Conservation (phyloP, 2,888 invertebrate genomes). For the Hyalella azteca region DNA sequence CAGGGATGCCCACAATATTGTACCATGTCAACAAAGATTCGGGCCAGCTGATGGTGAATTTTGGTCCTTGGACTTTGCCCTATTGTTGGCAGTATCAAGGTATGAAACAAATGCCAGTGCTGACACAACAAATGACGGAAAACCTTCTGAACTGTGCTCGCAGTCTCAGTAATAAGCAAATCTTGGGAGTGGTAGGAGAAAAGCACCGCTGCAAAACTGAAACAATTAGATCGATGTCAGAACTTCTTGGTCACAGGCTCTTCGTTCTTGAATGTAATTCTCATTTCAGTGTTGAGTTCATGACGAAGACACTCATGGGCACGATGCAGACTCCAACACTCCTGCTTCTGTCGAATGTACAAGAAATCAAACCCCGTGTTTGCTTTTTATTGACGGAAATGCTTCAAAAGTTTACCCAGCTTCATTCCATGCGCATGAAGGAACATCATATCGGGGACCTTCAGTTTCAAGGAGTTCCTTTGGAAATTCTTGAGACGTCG, state of each 20-base stretch:
- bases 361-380: background rate
- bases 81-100: conserved; percentile 55
- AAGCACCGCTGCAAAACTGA: conserved; percentile 44
- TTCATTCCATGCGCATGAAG: background rate
- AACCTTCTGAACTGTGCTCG: conserved; percentile 38
- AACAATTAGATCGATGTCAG: conserved; percentile 37
- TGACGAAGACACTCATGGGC: conserved; percentile 42
- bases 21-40: conserved; percentile 49
- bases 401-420: background rate
- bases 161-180: conserved; percentile 23
- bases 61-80: conserved; percentile 32
- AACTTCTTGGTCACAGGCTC: conserved; percentile 45
- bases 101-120: conserved; percentile 37
- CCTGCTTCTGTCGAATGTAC: background rate
- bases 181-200: conserved; percentile 40
- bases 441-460: background rate
- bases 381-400: background rate
- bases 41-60: conserved; percentile 44
- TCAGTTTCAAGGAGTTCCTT: background rate
- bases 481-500: background rate
- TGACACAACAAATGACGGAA: conserved; percentile 35
- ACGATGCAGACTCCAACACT: background rate
- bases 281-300: conserved; percentile 32
- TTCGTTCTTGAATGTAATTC: conserved; percentile 42
- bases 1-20: conserved; percentile 31